phyloP scores from a whole-genome alignment of 2,888 invertebrate genomes.

The Pelosia muscerda region DNA sequence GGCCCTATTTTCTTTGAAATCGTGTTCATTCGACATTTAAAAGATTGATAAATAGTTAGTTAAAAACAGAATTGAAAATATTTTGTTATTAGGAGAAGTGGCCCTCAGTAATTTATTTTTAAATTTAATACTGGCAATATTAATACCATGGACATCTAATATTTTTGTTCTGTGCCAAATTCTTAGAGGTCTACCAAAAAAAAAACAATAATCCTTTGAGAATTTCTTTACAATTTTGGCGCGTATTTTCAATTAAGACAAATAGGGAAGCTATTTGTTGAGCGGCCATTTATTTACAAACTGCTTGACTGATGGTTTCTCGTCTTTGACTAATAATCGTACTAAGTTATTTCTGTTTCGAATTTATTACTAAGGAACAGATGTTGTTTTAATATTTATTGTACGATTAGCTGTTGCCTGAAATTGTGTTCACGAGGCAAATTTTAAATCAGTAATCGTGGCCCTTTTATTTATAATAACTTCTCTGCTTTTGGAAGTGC shows the following conservation, averaged over 20 bases:
- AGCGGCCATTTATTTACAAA: slow-evolving; percentile 32
- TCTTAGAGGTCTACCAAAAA: neutral
- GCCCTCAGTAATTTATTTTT: neutral
- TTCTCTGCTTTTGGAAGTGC: neutral
- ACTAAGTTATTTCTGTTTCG: slow-evolving; percentile 17
- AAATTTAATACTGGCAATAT: neutral
- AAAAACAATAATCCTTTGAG: neutral
- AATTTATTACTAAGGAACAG: slow-evolving; percentile 16
- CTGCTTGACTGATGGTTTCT: slow-evolving; percentile 30
- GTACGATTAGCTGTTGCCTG: neutral
- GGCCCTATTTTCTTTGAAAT: too few species aligned
- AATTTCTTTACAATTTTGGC: slow-evolving; percentile 13
- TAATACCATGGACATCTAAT: neutral
- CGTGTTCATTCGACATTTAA: too few species aligned
- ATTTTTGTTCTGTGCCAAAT: neutral
- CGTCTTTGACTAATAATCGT: slow-evolving; percentile 32
- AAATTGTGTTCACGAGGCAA: neutral
- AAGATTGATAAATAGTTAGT: too few species aligned
- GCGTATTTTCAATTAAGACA: slow-evolving; percentile 8
- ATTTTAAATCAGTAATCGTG: neutral
- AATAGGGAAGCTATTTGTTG: slow-evolving; percentile 27
- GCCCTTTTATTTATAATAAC: neutral
- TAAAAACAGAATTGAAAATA: neutral
- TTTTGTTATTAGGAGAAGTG: neutral
- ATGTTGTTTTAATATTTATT: slow-evolving; percentile 16